These are phyloP conservation scores for Apocrypta bakeri DNA, from an alignment of 1,140 invertebrate genomes.

Conservation along the genomic window DNA sequence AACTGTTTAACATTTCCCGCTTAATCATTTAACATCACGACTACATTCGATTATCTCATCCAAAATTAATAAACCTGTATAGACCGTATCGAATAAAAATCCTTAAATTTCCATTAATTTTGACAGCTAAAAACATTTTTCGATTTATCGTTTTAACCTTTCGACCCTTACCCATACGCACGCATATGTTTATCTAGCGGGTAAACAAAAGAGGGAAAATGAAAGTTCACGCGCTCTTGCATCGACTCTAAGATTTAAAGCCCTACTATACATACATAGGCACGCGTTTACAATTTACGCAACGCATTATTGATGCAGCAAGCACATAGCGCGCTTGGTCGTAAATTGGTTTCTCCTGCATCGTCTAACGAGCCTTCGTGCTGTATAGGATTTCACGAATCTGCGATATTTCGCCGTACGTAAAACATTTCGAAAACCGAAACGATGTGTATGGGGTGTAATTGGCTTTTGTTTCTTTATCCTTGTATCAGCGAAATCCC, in stretches of 20 bases:
- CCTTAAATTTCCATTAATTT: background rate
- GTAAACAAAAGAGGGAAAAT: conserved; percentile 6
- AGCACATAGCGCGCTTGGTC: background rate
- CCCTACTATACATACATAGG: no score
- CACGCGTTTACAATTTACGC: conserved; percentile 4
- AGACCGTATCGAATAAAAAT: background rate
- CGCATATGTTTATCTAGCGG: no score
- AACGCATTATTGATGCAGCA: conserved; percentile 23
- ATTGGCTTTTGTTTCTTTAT: no score
- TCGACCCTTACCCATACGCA: background rate
- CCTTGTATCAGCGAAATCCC: no score
- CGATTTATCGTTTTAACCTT: background rate
- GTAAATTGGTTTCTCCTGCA: conserved; percentile 22
- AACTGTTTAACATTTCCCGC: no score
- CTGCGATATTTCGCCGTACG: background rate
- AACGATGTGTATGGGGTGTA: no score
- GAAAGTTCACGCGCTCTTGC: background rate
- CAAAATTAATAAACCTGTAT: no score
- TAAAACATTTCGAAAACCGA: background rate
- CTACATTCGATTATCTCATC: no score
- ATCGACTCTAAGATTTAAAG: background rate
- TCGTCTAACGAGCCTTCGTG: background rate
- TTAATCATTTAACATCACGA: no score
- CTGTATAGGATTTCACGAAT: background rate
- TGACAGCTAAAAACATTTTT: background rate